These are phyloP conservation scores for Eupeodes latifasciatus DNA, from an alignment of 2,888 invertebrate genomes.

Conservation along the genomic window DNA sequence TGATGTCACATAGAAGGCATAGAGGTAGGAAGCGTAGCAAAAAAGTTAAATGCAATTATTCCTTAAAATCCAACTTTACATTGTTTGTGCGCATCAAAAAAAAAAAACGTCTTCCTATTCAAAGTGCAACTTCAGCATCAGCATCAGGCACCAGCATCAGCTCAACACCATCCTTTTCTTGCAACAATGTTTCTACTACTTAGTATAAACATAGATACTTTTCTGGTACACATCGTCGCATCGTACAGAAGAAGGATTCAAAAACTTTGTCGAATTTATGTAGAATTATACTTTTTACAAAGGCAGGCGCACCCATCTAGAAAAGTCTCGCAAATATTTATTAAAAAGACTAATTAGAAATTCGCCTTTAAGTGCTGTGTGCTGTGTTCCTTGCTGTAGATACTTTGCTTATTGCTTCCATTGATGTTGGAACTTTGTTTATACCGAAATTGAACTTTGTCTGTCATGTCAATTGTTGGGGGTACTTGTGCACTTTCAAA, in stretches of 20 bases:
- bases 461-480: constrained; percentile 8
- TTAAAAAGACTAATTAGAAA: constrained; percentile 64
- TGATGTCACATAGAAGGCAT: constrained; percentile 30
- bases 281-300: constrained; percentile 59
- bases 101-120: neutral
- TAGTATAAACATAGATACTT: too few species aligned
- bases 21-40: neutral
- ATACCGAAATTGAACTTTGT: constrained; percentile 60
- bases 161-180: neutral
- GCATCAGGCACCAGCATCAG: neutral
- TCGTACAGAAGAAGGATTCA: neutral
- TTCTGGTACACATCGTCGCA: neutral
- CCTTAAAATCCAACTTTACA: constrained; percentile 39
- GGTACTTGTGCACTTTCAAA: too few species aligned
- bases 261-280: constrained; percentile 58
- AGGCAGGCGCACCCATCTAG: constrained; percentile 47
- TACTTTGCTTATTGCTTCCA: constrained; percentile 23
- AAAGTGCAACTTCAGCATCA: constrained; percentile 18
- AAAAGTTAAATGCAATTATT: constrained; percentile 61
- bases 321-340: constrained; percentile 73
- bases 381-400: constrained; percentile 22
- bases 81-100: constrained; percentile 14
- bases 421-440: constrained; percentile 46
- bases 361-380: constrained; percentile 54
- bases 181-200: constrained; percentile 2